Evolutionary conservation across 2,888 invertebrate species (phyloP).

Genomic region (Oxystoma pomonae): DNA sequence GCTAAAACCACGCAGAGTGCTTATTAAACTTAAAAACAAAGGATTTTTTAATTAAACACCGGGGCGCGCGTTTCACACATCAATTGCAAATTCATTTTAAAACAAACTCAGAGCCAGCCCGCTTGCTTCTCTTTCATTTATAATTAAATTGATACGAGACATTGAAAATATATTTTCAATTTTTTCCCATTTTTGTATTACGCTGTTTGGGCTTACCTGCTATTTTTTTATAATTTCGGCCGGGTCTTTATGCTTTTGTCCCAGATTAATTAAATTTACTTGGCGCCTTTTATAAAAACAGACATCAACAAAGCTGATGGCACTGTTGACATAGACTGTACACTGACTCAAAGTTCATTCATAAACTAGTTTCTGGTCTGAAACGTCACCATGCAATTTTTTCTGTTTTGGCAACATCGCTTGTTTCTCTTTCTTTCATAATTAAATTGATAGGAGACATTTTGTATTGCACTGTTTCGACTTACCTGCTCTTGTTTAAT

Average conservation of each 20-base stretch:
- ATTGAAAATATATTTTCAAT: constrained; percentile 37
- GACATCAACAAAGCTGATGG: too few species aligned
- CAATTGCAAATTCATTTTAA: constrained; percentile 47
- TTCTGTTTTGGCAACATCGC: too few species aligned
- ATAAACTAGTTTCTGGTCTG: too few species aligned
- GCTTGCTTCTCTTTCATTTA: constrained; percentile 31
- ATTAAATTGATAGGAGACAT: constrained; percentile 46
- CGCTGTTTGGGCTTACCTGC: background rate
- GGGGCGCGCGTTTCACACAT: constrained; percentile 47
- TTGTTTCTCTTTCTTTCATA: constrained; percentile 40
- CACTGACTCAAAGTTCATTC: too few species aligned
- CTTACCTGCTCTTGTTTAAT: too few species aligned
- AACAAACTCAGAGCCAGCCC: constrained; percentile 38
- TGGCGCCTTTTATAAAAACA: too few species aligned
- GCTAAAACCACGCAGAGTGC: constrained; percentile 29
- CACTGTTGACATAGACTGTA: too few species aligned
- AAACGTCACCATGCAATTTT: too few species aligned
- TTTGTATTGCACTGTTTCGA: background rate
- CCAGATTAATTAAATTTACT: too few species aligned
- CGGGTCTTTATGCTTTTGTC: too few species aligned
- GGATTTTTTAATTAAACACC: constrained; percentile 49
- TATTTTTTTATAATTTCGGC: too few species aligned
- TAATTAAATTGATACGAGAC: constrained; percentile 47
- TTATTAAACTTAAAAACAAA: constrained; percentile 50
- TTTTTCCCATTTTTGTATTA: constrained; percentile 21